Conservation (phyloP, 2,888 invertebrate genomes). For the Saturnia japonica region DNA sequence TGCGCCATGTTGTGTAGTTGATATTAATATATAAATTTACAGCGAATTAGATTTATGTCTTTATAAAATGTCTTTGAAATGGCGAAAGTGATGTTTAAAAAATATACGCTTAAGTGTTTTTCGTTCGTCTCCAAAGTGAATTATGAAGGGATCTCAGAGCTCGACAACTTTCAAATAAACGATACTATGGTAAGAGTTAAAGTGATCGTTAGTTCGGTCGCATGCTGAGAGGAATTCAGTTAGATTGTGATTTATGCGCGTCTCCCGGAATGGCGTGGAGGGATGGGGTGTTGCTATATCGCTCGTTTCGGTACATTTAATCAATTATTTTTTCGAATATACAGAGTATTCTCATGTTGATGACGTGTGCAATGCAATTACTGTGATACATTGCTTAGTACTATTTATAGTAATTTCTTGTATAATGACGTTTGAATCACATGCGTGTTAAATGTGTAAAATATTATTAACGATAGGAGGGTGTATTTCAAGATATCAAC, state of each 20-base stretch:
- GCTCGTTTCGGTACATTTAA: conserved; percentile 9
- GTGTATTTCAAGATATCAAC: background rate
- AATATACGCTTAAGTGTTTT: background rate
- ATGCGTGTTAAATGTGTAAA: background rate
- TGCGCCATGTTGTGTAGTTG: too few relatives aligned
- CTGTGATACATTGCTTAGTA: background rate
- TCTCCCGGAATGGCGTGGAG: background rate
- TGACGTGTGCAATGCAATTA: background rate
- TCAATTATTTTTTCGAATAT: background rate
- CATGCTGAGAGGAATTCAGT: conserved; percentile 8
- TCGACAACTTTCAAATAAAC: background rate
- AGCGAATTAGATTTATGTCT: too few relatives aligned
- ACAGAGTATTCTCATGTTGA: background rate
- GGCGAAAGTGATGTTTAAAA: background rate
- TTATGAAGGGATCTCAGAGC: conserved; percentile 2
- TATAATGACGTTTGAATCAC: background rate
- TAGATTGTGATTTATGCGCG: conserved; percentile 12
- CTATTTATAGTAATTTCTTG: background rate
- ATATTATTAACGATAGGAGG: conserved; percentile 3
- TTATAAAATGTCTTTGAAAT: too few relatives aligned
- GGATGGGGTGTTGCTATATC: background rate
- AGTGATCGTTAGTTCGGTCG: conserved; percentile 10
- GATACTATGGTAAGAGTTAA: background rate
- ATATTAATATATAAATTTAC: too few relatives aligned
- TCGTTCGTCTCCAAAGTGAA: background rate